These are phyloP conservation scores for Melanitta fusca DNA, from an alignment of 2,797 vertebrate genomes.

Conservation along the genomic window DNA sequence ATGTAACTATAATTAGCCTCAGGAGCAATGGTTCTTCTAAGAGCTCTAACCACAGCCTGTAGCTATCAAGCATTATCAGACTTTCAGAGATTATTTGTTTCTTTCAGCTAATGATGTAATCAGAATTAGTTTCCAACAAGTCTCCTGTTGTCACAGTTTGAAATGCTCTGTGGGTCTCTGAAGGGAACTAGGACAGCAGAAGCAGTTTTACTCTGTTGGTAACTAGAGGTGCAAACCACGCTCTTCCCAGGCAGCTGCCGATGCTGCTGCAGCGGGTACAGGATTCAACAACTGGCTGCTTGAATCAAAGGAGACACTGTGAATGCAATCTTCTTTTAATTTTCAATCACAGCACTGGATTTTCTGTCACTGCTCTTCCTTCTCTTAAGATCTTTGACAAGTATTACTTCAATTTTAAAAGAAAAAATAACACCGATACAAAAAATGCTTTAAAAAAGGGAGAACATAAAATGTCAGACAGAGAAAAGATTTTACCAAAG, in stretches of 20 bases:
- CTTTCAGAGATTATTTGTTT: not conserved
- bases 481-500: not conserved
- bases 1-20: slow-evolving; percentile 38
- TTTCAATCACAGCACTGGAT: not conserved
- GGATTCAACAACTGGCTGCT: not conserved
- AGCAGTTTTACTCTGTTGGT: not conserved
- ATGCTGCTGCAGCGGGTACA: not conserved
- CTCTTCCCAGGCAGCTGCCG: not conserved
- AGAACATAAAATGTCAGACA: not conserved
- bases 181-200: not conserved
- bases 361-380: rapidly evolving
- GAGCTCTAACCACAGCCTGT: not conserved
- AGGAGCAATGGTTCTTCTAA: not conserved
- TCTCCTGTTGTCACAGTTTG: not conserved
- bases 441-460: not conserved
- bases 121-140: not conserved
- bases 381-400: not conserved
- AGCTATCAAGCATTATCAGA: slow-evolving; percentile 21
- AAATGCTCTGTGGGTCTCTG: not conserved
- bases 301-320: not conserved
- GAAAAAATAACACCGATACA: not conserved
- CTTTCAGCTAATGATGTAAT: not conserved
- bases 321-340: not conserved
- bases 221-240: not conserved
- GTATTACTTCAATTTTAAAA: not conserved